Base-by-base conservation (phyloP, 2,113 vertebrate species). In the Corythoichthys haematopterus region DNA sequence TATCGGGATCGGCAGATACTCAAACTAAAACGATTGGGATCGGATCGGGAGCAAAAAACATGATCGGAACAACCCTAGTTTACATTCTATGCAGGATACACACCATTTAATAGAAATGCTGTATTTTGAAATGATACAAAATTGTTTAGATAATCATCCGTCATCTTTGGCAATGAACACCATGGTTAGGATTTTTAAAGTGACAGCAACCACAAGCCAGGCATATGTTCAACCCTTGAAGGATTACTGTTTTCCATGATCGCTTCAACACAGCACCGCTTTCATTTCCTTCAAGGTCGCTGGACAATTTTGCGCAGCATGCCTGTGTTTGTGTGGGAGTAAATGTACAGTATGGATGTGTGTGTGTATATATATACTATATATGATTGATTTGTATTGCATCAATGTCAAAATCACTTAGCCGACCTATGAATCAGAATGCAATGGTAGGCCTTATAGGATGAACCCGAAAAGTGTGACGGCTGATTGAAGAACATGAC, bases 381-480 rank as follows among this genome's bases (percentile, higher is more conserved):
- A 28, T 65, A 69, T 62, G 74, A 87, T 70, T 82, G 81, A 89
- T 86, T 86, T 77, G 67, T 64, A 66, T 84, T 79, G 80, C 72
- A 74, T 65, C 65, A 56, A 62, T 83, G 83, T 89, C 84, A 2
- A 71, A 38, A 56, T 78, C 35, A 3, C 76, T 88, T 81, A 80
- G 76, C 62, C 70, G 70, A 69, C 64, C 72, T 74, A 82, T 87
- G 79, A 84, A 90, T 87, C 85, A 86, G 72, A 64, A 63, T 62
- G 76, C 80, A 87, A 87, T 74, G 74, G 65, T 67, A 60, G 77
- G 70, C 55, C 66, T 76, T 40, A 36, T 13, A 2, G 47, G 57
- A 72, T 77, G 78, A 72, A 72, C 71, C 75, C 60, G 45, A 72
- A 66, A 62, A 80, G 43, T 46, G 60, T 28, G 60, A 35, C 13